phyloP scores from a whole-genome alignment of 2,797 vertebrate genomes.

The Poeciliopsis infans region DNA sequence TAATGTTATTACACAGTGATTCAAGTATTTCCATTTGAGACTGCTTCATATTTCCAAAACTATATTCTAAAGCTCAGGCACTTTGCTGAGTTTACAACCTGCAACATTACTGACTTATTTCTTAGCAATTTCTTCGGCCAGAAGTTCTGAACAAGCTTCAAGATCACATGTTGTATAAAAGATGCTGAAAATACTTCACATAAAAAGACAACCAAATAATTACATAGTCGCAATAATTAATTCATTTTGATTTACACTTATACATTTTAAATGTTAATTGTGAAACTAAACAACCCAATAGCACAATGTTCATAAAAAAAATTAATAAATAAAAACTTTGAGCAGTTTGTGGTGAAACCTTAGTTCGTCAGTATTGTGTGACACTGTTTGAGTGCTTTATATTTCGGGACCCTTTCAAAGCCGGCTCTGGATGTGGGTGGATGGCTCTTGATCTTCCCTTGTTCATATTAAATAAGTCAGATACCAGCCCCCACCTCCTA shows the following conservation, averaged over 20 bases:
- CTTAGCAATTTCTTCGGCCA: too few species aligned
- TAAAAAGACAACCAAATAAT: not conserved
- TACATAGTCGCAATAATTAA: not conserved
- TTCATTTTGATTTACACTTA: not conserved
- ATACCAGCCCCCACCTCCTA: conserved; percentile 69
- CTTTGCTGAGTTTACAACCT: conserved; percentile 9
- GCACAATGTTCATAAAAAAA: not conserved
- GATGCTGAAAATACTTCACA: not conserved
- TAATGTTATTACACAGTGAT: not conserved
- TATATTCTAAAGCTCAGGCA: conserved; percentile 4
- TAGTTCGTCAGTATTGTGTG: conserved; percentile 1
- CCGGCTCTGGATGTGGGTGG: conserved; percentile 60
- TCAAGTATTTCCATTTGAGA: not conserved
- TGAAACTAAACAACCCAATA: not conserved
- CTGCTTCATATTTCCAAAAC: conserved; percentile 7
- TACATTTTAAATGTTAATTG: not conserved
- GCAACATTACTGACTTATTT: not conserved
- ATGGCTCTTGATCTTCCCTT: conserved; percentile 76
- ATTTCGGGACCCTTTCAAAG: conserved; percentile 69
- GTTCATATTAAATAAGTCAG: conserved; percentile 78
- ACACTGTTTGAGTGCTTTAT: conserved; percentile 30
- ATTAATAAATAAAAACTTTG: conserved; percentile 11
- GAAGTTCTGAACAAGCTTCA: not conserved
- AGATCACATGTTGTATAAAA: not conserved
- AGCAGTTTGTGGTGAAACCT: conserved; percentile 9